Conservation (phyloP, 2,113 vertebrate species). For the Plecotus auritus region DNA sequence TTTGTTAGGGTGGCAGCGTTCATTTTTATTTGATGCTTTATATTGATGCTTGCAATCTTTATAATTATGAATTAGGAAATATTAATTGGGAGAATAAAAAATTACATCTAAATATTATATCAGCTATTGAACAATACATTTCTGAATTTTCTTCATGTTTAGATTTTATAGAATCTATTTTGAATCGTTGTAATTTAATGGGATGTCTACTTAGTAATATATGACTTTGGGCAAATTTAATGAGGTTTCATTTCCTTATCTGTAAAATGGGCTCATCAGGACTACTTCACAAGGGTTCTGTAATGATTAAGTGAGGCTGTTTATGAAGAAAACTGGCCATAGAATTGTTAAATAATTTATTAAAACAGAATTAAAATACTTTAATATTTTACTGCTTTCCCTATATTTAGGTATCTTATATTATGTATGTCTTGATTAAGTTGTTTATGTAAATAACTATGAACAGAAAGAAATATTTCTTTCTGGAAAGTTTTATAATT, state of each 20-base stretch:
- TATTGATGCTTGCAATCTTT: background rate
- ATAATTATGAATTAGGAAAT: background rate
- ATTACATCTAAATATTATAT: background rate
- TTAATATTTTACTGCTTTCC: conserved; percentile 6
- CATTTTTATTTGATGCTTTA: background rate
- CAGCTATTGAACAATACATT: background rate
- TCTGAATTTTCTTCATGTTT: background rate
- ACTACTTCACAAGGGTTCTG: background rate
- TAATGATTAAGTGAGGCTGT: background rate
- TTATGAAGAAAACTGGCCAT: background rate
- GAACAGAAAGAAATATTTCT: background rate
- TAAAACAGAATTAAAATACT: background rate
- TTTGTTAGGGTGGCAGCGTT: background rate
- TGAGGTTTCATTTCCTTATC: background rate
- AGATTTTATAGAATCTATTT: background rate
- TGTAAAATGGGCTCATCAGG: background rate
- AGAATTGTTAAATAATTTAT: background rate
- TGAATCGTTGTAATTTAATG: background rate
- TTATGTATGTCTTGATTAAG: background rate
- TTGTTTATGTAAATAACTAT: background rate
- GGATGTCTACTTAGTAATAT: background rate
- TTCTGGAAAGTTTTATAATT: background rate
- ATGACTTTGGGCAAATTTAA: background rate
- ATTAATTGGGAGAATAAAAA: background rate
- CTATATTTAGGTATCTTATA: background rate